Base-by-base conservation (phyloP, 1,140 invertebrate species). In the Adoxophyes honmai region DNA sequence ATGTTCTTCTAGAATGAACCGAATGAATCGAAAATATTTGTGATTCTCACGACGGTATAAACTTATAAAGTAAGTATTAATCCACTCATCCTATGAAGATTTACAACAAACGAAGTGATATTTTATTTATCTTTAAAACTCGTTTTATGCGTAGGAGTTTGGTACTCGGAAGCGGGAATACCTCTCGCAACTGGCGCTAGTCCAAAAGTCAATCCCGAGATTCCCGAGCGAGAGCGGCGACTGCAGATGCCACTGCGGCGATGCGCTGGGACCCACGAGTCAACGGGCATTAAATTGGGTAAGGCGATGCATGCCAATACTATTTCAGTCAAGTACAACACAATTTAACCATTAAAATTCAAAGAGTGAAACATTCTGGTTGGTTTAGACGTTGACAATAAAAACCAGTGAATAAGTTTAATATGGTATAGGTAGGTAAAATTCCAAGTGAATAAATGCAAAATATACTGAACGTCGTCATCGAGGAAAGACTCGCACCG, bases 161-260 rank as follows among this genome's bases (percentile, higher is more conserved):
- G 73, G 76, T 77, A 73, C 60, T 86, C 78, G 83, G 78, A 86
- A 82, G 71, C 67, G 70, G 78, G 71, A 84, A 79, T 66, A 71
- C 66, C 70, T 68, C 64, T 59, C 57, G 56, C 61, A 73, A 54
- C 61, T 83, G 80, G 80, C 77, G 51, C 55, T 42, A 55, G 42
- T 70, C 78, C 83, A 84, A 78, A 61, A 69, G 54, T 60, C 61
- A 61, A 68, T 70, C 62, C 66, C 55, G 57, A 58, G 52, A 64
- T 53, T 66, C 55, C 53, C 65, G 67, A 28, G 21, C 21, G 21
- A 28, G 21, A 38, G 15, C 48, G 9, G 14, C 51, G 51, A 10
- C 11, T 14, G n/a, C 3, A 38, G 15, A 18, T 7, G 14, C 51
- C 28, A 10, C 11, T 14, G n/a, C 3, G 34, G 14, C 13, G 14